phyloP scores from a whole-genome alignment of 2,113 vertebrate genomes.

The Sciurus niger region DNA sequence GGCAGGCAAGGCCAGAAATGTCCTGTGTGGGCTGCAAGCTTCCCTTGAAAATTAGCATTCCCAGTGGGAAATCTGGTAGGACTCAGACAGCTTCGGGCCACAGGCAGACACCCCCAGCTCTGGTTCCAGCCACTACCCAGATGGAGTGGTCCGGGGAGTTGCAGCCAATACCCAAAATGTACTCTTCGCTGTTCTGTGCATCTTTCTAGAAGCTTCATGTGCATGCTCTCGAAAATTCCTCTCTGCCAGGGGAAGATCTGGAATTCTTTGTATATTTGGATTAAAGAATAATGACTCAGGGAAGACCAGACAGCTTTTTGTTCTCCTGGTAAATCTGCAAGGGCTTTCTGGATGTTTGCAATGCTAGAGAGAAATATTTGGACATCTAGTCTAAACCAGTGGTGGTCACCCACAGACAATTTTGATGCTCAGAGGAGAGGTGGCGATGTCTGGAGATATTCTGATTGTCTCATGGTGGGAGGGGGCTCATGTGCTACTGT shows the following conservation, averaged over 20 bases:
- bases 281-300: neutral
- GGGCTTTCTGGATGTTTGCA: neutral
- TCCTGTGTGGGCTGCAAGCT: slow-evolving; percentile 64
- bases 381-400: neutral
- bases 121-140: neutral
- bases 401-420: neutral
- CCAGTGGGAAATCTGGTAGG: neutral
- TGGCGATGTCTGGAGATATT: neutral
- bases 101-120: neutral
- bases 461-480: neutral
- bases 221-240: neutral
- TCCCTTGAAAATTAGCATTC: neutral
- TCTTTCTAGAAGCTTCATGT: neutral
- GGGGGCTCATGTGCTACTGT: neutral
- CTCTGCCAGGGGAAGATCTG: neutral
- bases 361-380: neutral
- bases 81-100: neutral
- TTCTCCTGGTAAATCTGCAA: neutral
- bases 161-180: neutral
- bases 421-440: neutral
- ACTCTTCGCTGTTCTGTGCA: neutral
- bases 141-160: neutral
- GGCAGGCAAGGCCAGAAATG: slow-evolving; percentile 69
- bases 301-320: neutral
- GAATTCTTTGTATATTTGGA: neutral